phyloP scores from a whole-genome alignment of 1,140 invertebrate species.

The Monomorium pharaonis region DNA sequence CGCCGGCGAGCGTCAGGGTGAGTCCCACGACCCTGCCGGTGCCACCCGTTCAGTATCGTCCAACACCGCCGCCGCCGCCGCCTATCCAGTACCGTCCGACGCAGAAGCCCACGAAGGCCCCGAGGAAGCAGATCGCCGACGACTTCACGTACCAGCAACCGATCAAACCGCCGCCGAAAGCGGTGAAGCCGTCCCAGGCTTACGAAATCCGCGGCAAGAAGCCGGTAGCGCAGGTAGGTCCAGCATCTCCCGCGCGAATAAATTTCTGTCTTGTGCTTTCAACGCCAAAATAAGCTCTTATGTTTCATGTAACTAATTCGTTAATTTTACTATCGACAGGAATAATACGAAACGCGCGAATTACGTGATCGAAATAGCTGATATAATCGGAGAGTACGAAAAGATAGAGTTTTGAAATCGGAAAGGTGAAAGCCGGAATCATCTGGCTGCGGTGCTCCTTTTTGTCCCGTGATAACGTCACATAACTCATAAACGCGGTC shows the following conservation, averaged over 20 bases:
- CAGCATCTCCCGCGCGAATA: neutral
- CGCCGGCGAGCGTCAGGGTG: conserved; percentile 10
- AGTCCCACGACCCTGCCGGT: neutral
- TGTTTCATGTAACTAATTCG: neutral
- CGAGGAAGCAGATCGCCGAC: conserved; percentile 69
- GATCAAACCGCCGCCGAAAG: conserved; percentile 66
- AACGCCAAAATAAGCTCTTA: neutral
- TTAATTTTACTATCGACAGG: neutral
- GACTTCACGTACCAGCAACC: conserved; percentile 60
- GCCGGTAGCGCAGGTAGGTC: conserved; percentile 89
- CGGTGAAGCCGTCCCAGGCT: conserved; percentile 66
- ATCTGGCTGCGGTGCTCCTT: conserved; percentile 14
- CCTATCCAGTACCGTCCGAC: conserved; percentile 76
- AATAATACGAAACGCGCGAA: neutral
- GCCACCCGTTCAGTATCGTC: conserved; percentile 73
- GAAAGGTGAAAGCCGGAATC: conserved; percentile 37
- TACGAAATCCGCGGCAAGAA: conserved; percentile 85
- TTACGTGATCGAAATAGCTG: neutral
- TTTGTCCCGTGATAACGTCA: conserved; percentile 26
- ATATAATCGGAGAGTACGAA: neutral
- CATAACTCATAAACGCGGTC: conserved; percentile 34
- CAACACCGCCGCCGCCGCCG: conserved; percentile 42
- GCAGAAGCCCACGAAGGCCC: conserved; percentile 63
- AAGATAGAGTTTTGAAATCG: conserved; percentile 27
- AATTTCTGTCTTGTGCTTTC: neutral